Base-by-base conservation (phyloP, 2,888 invertebrate genomes). In the Leptopilina myrica region DNA sequence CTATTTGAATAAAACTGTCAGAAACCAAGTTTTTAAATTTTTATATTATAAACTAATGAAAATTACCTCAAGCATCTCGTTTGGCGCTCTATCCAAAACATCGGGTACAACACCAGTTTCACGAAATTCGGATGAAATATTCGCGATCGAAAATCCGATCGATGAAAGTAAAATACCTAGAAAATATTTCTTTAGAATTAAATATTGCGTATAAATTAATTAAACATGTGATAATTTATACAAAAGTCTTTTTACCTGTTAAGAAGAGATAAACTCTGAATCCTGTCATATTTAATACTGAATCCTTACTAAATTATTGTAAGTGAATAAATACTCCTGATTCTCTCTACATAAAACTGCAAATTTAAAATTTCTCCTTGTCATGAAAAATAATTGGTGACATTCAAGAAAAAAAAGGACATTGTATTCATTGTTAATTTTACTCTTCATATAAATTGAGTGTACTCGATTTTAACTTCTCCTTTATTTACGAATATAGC, bases 21-120 rank as follows among this genome's bases (percentile, higher is more conserved):
- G 3, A 14, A 14, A 56, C 12, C 15, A 4, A 59, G 15, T 15
- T 15, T n/a, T 1, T 59, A 14, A 59, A n/a, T 59, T 59, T 33
- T 33, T 33, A 59, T 14, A 59, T 59, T n/a, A n/a, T 59, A 15
- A 59, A n/a, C 20, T 7, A 0, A 43, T 7, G 1, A 5, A 7
- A 49, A 92, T 92, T 14, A 92, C 92, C 88, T 91, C 87, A 3
- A 92, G 88, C 8, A 84, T 82, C 67, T 89, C 88, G 12, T 69
- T 84, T 1, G 92, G 92, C n/a, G 89, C 86, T 40, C 75, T 83
- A 14, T 88, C 86, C 77, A 91, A 85, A 46, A 92, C 89, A 43
- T 92, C 91, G 1, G 91, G 88, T 15, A 97, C 95, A 80, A 97
- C 93, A 75, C 93, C 93, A 85, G 96, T 93, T 46, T 92, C 90